Percentiles rank a stretch among this genome's conserved stretches.
These are phyloP conservation scores for Taenaris catops DNA, from an alignment of 2,888 invertebrate species.

Conservation along the genomic window DNA sequence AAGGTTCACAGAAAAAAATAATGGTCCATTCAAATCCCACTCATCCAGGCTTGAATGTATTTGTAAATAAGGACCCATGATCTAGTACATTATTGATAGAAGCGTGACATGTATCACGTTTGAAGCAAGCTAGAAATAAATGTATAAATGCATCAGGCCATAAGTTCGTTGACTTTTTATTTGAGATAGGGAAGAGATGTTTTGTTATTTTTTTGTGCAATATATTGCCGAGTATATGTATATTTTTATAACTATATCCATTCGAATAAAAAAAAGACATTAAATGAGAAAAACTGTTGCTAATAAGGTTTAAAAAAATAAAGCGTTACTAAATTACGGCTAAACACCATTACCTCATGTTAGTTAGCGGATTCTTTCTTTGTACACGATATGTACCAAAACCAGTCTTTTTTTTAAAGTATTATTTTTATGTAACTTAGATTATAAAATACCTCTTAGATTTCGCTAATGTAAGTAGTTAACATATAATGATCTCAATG, in stretches of 20 bases:
- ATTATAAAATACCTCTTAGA: constrained; percentile 52
- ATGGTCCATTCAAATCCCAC: too few relatives aligned
- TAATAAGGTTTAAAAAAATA: constrained; percentile 11
- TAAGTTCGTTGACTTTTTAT: constrained; percentile 14
- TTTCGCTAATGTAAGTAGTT: constrained; percentile 56
- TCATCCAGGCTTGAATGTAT: too few relatives aligned
- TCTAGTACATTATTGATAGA: too few relatives aligned
- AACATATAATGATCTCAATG: constrained; percentile 72
- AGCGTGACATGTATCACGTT: too few relatives aligned
- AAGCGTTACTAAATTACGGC: constrained; percentile 21
- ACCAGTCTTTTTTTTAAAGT: constrained; percentile 70
- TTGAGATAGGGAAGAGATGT: neutral
- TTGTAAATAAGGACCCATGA: too few relatives aligned
- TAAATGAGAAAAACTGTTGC: constrained; percentile 12
- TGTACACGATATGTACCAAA: constrained; percentile 46
- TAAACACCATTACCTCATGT: constrained; percentile 55
- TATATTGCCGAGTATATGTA: constrained; percentile 32
- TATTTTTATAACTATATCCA: constrained; percentile 25
- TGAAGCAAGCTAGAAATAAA: constrained; percentile 2
- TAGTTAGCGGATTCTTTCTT: constrained; percentile 31
- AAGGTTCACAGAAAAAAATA: too few relatives aligned
- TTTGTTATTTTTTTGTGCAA: constrained; percentile 31
- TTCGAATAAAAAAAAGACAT: constrained; percentile 23
- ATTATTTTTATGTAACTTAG: constrained; percentile 59
- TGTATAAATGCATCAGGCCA: constrained; percentile 6